Percentiles rank a stretch among this genome's conserved stretches.
phyloP scores from a whole-genome alignment of 1,140 invertebrate species.

The Drosophila navojoa region DNA sequence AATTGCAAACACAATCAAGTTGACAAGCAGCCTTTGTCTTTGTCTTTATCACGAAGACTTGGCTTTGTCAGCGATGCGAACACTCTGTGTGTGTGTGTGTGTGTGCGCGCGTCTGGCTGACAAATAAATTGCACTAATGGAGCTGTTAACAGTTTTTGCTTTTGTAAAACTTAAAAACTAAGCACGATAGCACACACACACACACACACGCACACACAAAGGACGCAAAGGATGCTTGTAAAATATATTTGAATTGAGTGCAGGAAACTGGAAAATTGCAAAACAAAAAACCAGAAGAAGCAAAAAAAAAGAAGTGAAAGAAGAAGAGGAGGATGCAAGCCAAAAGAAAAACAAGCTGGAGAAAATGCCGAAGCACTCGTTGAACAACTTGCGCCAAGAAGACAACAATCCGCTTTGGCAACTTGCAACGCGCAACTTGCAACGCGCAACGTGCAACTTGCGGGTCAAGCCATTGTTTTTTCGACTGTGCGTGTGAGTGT shows the following conservation, averaged over 20 bases:
- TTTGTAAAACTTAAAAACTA: slow-evolving; percentile 52
- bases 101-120: slow-evolving; percentile 32
- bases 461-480: slow-evolving; percentile 48
- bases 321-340: not conserved
- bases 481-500: slow-evolving; percentile 8
- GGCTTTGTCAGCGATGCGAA: not conserved
- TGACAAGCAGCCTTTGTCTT: slow-evolving; percentile 68
- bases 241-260: slow-evolving; percentile 82
- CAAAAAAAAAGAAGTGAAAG: slow-evolving; percentile 6
- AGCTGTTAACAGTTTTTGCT: slow-evolving; percentile 73
- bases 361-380: slow-evolving; percentile 64
- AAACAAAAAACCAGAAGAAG: slow-evolving; percentile 13
- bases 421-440: slow-evolving; percentile 18
- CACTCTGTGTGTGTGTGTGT: not conserved
- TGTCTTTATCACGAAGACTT: slow-evolving; percentile 53
- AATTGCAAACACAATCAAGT: slow-evolving; percentile 81
- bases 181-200: slow-evolving; percentile 9
- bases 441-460: slow-evolving; percentile 4
- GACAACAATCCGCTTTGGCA: slow-evolving; percentile 53
- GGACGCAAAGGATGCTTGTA: slow-evolving; percentile 44
- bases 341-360: slow-evolving; percentile 24
- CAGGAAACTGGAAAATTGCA: slow-evolving; percentile 52
- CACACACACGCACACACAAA: no score
- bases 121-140: slow-evolving; percentile 82
- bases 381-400: slow-evolving; percentile 49